Conservation (phyloP, 1,140 invertebrate species). For the Pectinophora gossypiella region DNA sequence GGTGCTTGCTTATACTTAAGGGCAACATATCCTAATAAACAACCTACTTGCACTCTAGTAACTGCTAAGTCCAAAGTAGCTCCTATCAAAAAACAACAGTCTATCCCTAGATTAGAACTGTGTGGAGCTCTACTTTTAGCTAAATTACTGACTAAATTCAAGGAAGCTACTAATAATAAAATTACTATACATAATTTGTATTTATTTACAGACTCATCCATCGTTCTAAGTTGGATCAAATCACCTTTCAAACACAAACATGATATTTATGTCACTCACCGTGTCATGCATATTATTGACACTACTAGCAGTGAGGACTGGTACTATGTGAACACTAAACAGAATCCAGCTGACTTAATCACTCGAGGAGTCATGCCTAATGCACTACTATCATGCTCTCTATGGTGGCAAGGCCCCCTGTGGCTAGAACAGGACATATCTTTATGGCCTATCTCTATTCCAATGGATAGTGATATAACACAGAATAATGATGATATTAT, state of each 20-base stretch:
- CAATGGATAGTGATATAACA: too few relatives aligned
- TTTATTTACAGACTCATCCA: constrained; percentile 12
- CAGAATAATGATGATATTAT: too few relatives aligned
- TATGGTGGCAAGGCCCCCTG: constrained; percentile 5
- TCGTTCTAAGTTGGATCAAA: constrained; percentile 9
- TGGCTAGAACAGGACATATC: too few relatives aligned
- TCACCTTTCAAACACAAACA: constrained; percentile 6
- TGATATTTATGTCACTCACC: constrained; percentile 10
- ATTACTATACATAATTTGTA: constrained; percentile 7
- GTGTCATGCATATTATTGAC: constrained; percentile 9
- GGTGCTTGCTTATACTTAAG: constrained; percentile 21
- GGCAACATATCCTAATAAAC: constrained; percentile 11
- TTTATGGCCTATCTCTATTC: too few relatives aligned
- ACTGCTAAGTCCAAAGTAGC: constrained; percentile 16
- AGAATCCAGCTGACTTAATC: constrained; percentile 12
- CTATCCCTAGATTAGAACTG: constrained; percentile 13
- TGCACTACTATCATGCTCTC: neutral
- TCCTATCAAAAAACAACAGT: constrained; percentile 12
- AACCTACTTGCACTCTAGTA: constrained; percentile 6
- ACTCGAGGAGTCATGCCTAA: constrained; percentile 6
- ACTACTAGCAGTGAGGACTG: neutral
- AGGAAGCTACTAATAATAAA: neutral
- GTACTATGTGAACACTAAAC: constrained; percentile 12
- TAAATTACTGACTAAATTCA: neutral
- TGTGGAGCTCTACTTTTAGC: constrained; percentile 8